Conservation (phyloP, 2,113 vertebrate species). For the Podarcis cretensis region DNA sequence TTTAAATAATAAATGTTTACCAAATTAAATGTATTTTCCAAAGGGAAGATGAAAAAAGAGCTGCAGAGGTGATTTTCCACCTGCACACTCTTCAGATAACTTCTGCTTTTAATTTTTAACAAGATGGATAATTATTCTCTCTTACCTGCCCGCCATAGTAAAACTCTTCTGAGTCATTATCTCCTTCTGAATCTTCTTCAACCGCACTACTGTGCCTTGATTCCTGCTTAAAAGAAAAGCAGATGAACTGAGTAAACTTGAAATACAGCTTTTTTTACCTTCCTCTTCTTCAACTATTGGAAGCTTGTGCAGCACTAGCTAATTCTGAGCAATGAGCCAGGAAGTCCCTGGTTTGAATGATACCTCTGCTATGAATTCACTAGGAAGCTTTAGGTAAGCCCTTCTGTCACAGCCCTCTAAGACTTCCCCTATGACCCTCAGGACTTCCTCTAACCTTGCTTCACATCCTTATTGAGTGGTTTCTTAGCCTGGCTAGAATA, state of each 20-base stretch:
- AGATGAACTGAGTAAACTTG: constrained; percentile 26
- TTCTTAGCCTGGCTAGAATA: too few relatives aligned
- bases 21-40: not conserved
- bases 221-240: constrained; percentile 70
- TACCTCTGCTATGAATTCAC: not conserved
- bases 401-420: not conserved
- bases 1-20: not conserved
- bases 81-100: not conserved
- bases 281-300: not conserved
- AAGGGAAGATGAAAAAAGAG: not conserved
- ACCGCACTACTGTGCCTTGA: constrained; percentile 82
- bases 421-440: too few relatives aligned
- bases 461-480: too few relatives aligned
- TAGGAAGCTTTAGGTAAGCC: not conserved
- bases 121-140: not conserved
- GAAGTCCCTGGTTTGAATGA: not conserved
- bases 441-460: too few relatives aligned
- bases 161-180: constrained; percentile 92
- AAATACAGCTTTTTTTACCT: not conserved
- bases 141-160: constrained; percentile 92
- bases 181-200: constrained; percentile 92
- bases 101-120: not conserved
- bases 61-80: not conserved
- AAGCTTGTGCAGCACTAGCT: too few relatives aligned
- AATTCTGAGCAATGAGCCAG: not conserved